Percentiles rank a stretch among this genome's conserved stretches.
Evolutionary conservation across 2,113 vertebrate species (phyloP).

Genomic region (Mirounga angustirostris): DNA sequence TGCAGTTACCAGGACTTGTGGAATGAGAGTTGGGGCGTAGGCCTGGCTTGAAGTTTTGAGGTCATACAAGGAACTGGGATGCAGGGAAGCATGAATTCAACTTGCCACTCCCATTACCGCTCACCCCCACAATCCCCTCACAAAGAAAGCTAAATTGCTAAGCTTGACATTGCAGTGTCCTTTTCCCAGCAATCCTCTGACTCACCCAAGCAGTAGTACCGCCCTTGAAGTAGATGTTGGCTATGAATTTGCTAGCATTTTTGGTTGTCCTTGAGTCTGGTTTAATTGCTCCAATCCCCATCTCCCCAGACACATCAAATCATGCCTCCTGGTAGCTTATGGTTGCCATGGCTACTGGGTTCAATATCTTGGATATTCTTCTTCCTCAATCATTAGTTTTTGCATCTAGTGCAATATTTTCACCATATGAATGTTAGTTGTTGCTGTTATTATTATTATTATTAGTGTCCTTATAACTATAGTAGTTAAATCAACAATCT

Average conservation of each 20-base stretch:
- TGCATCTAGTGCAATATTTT: background rate
- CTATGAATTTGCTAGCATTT: slow-evolving; percentile 37
- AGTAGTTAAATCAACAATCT: background rate
- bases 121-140: background rate
- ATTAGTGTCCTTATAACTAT: background rate
- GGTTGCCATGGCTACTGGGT: background rate
- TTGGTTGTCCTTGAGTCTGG: background rate
- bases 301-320: background rate
- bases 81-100: accelerated
- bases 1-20: background rate
- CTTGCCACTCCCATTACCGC: background rate
- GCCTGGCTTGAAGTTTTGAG: background rate
- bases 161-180: background rate
- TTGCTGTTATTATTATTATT: background rate
- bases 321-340: background rate
- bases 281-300: background rate
- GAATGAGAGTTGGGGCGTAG: background rate
- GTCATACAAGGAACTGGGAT: background rate
- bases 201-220: background rate
- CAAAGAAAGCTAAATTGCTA: background rate
- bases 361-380: slow-evolving; percentile 24
- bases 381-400: background rate
- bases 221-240: background rate
- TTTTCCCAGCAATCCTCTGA: slow-evolving; percentile 43
- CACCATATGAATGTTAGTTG: background rate